Evolutionary conservation across 2,888 invertebrate species (phyloP).

Genomic region (Branchellion lobata): DNA sequence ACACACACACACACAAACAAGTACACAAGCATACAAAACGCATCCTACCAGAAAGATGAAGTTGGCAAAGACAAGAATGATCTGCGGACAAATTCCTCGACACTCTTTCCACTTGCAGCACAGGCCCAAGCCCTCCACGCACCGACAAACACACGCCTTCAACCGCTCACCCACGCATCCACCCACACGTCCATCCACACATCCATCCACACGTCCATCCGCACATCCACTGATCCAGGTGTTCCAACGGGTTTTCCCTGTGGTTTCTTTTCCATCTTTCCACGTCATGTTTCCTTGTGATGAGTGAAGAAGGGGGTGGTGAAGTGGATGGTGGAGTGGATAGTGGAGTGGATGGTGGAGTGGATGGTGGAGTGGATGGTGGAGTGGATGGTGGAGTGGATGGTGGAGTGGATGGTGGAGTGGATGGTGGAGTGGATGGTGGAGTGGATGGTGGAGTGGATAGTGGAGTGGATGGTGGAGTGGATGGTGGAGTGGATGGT

Average conservation of each 20-base stretch:
- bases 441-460: too few species aligned
- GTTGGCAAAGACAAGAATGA: slow-evolving; percentile 40
- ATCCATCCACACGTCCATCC: neutral
- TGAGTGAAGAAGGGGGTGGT: neutral
- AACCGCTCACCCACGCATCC: neutral
- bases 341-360: neutral
- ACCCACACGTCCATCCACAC: neutral
- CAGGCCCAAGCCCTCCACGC: slow-evolving; percentile 1
- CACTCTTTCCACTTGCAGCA: slow-evolving; percentile 29
- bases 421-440: too few species aligned
- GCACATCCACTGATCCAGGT: neutral
- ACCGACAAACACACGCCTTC: neutral
- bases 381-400: neutral
- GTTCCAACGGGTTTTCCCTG: neutral
- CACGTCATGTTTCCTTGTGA: neutral
- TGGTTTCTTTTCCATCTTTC: neutral
- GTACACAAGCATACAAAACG: too few species aligned
- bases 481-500: too few species aligned
- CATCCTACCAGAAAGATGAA: slow-evolving; percentile 39
- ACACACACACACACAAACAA: too few species aligned
- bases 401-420: too few species aligned
- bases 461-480: too few species aligned
- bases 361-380: neutral
- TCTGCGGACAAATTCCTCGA: slow-evolving; percentile 31
- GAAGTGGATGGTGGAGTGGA: neutral